A percentile compares a stretch with the other conserved stretches of the same genome.
Evolutionary conservation across 2,797 vertebrate genomes (phyloP).

Genomic region (Hafferia zeledoni): DNA sequence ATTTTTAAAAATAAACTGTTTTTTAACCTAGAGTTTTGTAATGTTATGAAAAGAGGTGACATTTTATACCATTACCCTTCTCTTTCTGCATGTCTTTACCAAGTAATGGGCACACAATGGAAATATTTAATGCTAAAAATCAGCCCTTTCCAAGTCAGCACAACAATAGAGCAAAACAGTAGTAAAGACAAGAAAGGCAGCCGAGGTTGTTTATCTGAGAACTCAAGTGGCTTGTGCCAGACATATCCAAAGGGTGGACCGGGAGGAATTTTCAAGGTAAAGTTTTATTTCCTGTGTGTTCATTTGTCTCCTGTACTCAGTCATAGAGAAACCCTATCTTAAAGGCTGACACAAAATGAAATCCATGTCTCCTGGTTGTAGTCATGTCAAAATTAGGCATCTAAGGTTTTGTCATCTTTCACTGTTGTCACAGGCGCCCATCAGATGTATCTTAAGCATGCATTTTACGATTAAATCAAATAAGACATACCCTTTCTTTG

Average conservation of each 20-base stretch:
- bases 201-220: neutral
- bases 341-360: neutral
- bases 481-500: neutral
- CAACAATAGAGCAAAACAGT: neutral
- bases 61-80: neutral
- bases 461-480: neutral
- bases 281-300: neutral
- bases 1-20: neutral
- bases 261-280: neutral
- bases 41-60: neutral
- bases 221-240: neutral
- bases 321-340: neutral
- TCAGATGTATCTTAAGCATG: neutral
- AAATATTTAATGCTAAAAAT: neutral
- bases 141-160: neutral
- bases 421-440: neutral
- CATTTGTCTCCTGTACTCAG: neutral
- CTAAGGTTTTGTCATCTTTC: neutral
- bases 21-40: neutral
- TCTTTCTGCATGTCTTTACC: neutral
- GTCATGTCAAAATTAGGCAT: neutral
- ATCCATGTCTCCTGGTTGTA: neutral
- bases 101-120: accelerated
- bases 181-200: neutral
- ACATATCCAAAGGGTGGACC: neutral